phyloP scores from a whole-genome alignment of 1,140 invertebrate species.

The Meteorus sp. region DNA sequence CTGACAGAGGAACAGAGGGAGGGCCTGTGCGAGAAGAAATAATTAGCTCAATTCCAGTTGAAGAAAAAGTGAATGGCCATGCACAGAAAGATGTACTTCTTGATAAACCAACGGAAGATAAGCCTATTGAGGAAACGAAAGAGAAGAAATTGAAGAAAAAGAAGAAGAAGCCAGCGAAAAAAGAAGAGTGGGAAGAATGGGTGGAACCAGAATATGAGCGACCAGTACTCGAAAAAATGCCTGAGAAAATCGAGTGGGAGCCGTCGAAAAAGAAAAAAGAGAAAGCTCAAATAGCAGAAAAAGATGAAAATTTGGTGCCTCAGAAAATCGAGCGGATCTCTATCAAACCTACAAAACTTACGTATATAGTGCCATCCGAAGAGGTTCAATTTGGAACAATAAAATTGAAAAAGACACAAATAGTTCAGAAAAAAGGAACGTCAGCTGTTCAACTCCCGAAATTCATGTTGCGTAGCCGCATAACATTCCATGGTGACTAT shows the following conservation, averaged over 20 bases:
- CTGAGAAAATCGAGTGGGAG: slow-evolving; percentile 55
- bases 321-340: slow-evolving; percentile 55
- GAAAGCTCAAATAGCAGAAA: slow-evolving; percentile 38
- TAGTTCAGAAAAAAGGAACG: slow-evolving; percentile 58
- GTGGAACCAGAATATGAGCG: slow-evolving; percentile 55
- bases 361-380: slow-evolving; percentile 49
- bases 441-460: slow-evolving; percentile 62
- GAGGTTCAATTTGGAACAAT: slow-evolving; percentile 63
- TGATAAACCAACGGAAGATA: slow-evolving; percentile 39
- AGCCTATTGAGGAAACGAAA: slow-evolving; percentile 43
- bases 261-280: slow-evolving; percentile 53
- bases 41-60: slow-evolving; percentile 22
- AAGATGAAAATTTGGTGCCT: slow-evolving; percentile 43
- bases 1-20: background rate
- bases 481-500: slow-evolving; percentile 64
- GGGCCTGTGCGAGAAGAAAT: slow-evolving; percentile 34
- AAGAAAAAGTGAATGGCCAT: slow-evolving; percentile 25
- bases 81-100: slow-evolving; percentile 13
- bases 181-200: slow-evolving; percentile 57
- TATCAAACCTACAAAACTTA: slow-evolving; percentile 54
- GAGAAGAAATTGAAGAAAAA: slow-evolving; percentile 44
- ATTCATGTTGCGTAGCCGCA: slow-evolving; percentile 67
- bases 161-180: slow-evolving; percentile 47
- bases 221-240: slow-evolving; percentile 53
- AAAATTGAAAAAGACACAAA: slow-evolving; percentile 66